Evolutionary conservation across 2,113 vertebrate genomes (phyloP), one percentile per base, ranked within the genome.

Genomic region (Hippopotamus amphibius): DNA sequence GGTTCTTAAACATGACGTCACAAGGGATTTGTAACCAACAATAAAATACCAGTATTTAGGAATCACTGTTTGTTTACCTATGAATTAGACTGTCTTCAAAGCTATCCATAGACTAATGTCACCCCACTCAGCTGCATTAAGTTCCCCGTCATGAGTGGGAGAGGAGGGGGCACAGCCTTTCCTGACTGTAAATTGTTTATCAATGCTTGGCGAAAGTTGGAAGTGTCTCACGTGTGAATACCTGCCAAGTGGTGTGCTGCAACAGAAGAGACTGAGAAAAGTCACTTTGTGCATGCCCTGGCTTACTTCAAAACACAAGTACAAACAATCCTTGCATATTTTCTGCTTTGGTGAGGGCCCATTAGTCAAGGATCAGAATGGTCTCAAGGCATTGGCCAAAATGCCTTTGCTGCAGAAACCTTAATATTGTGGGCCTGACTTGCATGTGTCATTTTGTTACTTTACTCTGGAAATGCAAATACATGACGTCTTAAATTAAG

Each of bases 31-130:
- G 24, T 50, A 84, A 80, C 16, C 9, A 93, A 68, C 82, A 87
- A 90, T 41, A 87, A 88, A 85, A 30, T n/a, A 65, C 33, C 33
- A 65, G 43, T 66, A 43, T 76, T 76, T 46, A 85, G 17, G 61
- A 82, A n/a, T 86, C 21, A 17, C 22, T 41, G 85, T 24, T 80
- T 76, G 11, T 50, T 81, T 61, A 95, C 53, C 17, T 63, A 80
- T n/a, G 28, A 96, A 57, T 95, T 79, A 93, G 28, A 76, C 5
- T 63, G 33, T 26, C 46, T 90, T 97, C 57, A 43, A 77, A 94
- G 30, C 91, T 82, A 43, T 65, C 14, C 7, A 4, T 19, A 76
- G 8, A 85, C 15, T 53, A 63, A 71, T 74, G 26, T 55, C 10
- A 65, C 16, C 50, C 12, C 7, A 48, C 1, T 69, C n/a, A 77